Percentiles rank a stretch among this genome's conserved stretches.
These are phyloP conservation scores for Tursiops truncatus DNA, from an alignment of 2,113 vertebrate species.

Conservation along the genomic window DNA sequence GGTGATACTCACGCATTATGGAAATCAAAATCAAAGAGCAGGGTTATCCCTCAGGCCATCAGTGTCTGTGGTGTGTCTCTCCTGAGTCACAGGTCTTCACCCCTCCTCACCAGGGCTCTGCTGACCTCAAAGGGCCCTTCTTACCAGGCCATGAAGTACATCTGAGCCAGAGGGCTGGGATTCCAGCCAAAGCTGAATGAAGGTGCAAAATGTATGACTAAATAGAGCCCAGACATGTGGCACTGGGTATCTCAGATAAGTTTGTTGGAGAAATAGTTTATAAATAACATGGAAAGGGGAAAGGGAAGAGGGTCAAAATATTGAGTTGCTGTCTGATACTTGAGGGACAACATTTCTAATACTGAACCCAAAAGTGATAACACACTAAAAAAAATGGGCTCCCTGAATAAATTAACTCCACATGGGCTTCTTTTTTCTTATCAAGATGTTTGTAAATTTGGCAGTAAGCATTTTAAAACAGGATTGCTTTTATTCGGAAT, in stretches of 20 bases:
- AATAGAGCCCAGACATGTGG: conserved; percentile 70
- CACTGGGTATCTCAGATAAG: conserved; percentile 43
- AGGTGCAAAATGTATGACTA: conserved; percentile 74
- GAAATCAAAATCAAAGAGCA: neutral
- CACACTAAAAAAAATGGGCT: neutral
- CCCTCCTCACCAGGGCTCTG: neutral
- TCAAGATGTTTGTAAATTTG: neutral
- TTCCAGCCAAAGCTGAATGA: conserved; percentile 65
- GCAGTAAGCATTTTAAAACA: neutral
- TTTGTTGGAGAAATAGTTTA: conserved; percentile 60
- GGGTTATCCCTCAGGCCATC: neutral
- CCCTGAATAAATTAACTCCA: neutral
- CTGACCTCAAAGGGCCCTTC: conserved; percentile 60
- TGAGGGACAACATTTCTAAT: neutral
- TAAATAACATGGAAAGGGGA: conserved; percentile 61
- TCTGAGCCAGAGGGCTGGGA: conserved; percentile 53
- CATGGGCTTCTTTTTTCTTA: neutral
- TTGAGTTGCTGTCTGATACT: neutral
- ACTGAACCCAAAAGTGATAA: neutral
- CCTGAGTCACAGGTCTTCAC: neutral
- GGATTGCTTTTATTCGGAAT: neutral
- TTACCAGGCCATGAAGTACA: conserved; percentile 33
- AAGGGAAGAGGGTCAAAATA: neutral
- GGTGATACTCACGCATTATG: neutral
- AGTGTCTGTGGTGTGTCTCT: neutral